Conservation (phyloP, 2,113 vertebrate species). For the Vicugna pacos region DNA sequence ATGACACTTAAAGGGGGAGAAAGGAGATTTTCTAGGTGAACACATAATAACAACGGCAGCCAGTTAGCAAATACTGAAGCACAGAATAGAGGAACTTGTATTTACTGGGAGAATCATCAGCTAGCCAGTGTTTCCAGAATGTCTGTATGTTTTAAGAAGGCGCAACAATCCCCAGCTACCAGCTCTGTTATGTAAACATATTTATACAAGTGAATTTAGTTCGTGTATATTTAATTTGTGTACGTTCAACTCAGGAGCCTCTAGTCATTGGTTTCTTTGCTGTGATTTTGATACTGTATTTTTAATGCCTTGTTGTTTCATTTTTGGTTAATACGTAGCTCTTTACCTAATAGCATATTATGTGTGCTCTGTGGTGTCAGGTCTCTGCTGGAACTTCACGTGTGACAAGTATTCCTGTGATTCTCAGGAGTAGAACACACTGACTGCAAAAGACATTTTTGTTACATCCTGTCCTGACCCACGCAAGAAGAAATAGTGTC, state of each 20-base stretch:
- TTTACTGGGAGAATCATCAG: neutral
- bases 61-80: neutral
- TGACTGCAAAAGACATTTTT: neutral
- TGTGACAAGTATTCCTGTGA: neutral
- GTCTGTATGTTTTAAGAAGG: neutral
- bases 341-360: neutral
- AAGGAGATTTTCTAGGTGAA: neutral
- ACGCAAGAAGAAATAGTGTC: neutral
- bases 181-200: neutral
- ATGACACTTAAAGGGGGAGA: neutral
- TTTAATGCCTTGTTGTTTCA: neutral
- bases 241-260: neutral
- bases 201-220: no score
- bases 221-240: no score
- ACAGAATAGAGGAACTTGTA: neutral
- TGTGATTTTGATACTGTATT: neutral
- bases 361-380: neutral
- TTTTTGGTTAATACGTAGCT: neutral
- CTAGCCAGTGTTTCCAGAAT: neutral
- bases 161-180: neutral
- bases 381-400: neutral
- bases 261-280: neutral
- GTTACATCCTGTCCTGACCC: neutral
- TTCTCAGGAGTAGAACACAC: neutral
- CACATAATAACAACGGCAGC: neutral